Conservation (phyloP, 2,888 invertebrate species). For the Ptycholaimellus sp. region DNA sequence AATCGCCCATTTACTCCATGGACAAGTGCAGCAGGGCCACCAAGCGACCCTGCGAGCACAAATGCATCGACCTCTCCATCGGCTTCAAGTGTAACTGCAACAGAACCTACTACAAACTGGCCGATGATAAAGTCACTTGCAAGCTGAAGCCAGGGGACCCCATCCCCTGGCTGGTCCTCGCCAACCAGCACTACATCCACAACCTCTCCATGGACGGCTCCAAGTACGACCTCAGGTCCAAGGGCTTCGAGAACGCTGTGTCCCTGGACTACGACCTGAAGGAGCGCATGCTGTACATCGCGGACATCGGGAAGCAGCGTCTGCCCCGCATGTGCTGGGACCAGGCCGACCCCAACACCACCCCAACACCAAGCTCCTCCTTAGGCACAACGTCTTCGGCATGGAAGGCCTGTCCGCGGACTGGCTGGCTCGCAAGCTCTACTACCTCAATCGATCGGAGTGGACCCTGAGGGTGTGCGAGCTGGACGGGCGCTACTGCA, state of each 20-base stretch:
- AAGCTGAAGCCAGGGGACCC: too few species aligned
- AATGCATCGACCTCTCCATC: conserved; percentile 71
- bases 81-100: conserved; percentile 76
- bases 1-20: conserved; percentile 37
- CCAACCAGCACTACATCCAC: conserved; percentile 86
- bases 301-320: conserved; percentile 44
- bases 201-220: conserved; percentile 74
- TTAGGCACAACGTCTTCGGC: conserved; percentile 74
- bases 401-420: conserved; percentile 91
- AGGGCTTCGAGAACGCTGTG: conserved; percentile 76
- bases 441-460: conserved; percentile 84
- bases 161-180: conserved; percentile 67
- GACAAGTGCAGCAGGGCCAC: conserved; percentile 79
- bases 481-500: conserved; percentile 60
- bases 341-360: conserved; percentile 15
- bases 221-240: conserved; percentile 48
- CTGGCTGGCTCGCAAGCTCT: conserved; percentile 80
- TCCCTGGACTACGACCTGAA: conserved; percentile 73
- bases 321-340: conserved; percentile 17
- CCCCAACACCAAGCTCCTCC: conserved; percentile 46
- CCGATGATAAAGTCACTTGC: too few species aligned
- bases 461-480: conserved; percentile 83
- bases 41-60: conserved; percentile 77
- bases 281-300: conserved; percentile 67
- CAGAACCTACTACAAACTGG: conserved; percentile 41